A percentile compares a stretch with the other conserved stretches of the same genome.
phyloP scores from a whole-genome alignment of 2,113 vertebrate genomes.

The Oryzias melastigma region DNA sequence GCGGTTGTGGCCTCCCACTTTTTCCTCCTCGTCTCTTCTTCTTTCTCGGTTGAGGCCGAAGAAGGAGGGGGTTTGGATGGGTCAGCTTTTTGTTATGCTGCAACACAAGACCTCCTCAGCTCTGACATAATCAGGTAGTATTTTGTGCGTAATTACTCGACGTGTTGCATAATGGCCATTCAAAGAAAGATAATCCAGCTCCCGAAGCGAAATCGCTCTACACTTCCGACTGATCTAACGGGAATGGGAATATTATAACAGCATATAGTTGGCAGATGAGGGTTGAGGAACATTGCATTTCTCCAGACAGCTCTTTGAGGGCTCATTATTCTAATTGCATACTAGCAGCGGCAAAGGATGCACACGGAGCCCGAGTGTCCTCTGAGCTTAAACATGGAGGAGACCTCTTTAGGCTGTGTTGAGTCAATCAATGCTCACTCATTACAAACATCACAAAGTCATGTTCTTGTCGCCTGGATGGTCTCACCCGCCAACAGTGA shows the following conservation, averaged over 20 bases:
- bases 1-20: conserved; percentile 59
- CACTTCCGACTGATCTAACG: conserved; percentile 71
- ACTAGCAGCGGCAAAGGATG: conserved; percentile 40
- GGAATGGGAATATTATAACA: conserved; percentile 57
- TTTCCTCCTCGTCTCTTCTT: conserved; percentile 52
- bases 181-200: conserved; percentile 72
- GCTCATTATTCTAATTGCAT: conserved; percentile 73
- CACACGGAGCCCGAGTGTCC: conserved; percentile 39
- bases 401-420: conserved; percentile 66
- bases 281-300: conserved; percentile 53
- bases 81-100: conserved; percentile 55
- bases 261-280: conserved; percentile 70
- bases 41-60: conserved; percentile 32
- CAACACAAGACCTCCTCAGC: conserved; percentile 33
- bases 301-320: conserved; percentile 57
- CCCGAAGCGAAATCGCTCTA: conserved; percentile 73
- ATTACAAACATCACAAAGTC: conserved; percentile 83
- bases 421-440: conserved; percentile 82
- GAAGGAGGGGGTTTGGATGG: conserved; percentile 70
- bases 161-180: conserved; percentile 74
- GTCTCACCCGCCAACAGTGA: conserved; percentile 76
- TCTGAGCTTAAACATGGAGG: conserved; percentile 53
- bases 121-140: conserved; percentile 76
- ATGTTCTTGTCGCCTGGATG: conserved; percentile 80
- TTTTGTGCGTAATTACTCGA: conserved; percentile 80